Percentiles rank a stretch among this genome's conserved stretches.
Evolutionary conservation across 92 coral and sea anemone species (phyloP).

Genomic region (Parazoanthus swiftii): DNA sequence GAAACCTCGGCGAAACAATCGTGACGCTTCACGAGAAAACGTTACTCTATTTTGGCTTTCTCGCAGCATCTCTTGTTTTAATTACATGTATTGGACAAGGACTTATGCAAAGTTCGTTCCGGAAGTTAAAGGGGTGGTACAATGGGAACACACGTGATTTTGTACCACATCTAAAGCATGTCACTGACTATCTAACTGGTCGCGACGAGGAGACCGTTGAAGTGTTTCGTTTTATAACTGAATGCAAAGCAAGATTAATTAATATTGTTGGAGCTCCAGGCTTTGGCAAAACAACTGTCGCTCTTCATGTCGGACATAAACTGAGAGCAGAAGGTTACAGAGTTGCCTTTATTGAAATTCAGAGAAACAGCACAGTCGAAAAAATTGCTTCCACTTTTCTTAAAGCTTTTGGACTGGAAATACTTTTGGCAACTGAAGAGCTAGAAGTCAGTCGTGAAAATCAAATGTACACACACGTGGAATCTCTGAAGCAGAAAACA

Average conservation of each 20-base stretch:
- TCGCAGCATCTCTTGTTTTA: not conserved
- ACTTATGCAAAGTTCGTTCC: not conserved
- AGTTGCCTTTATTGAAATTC: conserved; percentile 30
- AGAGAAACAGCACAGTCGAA: conserved; percentile 22
- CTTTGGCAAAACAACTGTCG: conserved; percentile 36
- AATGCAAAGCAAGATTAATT: conserved; percentile 25
- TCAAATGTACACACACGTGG: conserved; percentile 33
- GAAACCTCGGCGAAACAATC: not conserved
- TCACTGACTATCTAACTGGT: conserved; percentile 26
- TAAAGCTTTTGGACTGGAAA: conserved; percentile 27
- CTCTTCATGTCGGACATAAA: conserved; percentile 27
- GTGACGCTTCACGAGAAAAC: conserved; percentile 5
- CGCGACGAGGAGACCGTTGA: conserved; percentile 5
- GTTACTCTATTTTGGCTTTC: not conserved
- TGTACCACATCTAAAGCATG: conserved; percentile 23
- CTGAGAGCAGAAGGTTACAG: conserved; percentile 16
- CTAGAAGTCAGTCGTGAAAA: conserved; percentile 14
- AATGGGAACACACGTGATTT: not conserved
- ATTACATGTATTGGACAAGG: conserved; percentile 16
- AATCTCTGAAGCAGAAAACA: conserved; percentile 33
- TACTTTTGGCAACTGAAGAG: not conserved
- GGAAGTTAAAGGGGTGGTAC: not conserved
- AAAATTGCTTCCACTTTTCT: conserved; percentile 15
- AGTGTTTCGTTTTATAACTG: conserved; percentile 5
- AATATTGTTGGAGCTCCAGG: conserved; percentile 30